These are phyloP conservation scores for Sporophila hypoxantha DNA, from an alignment of 2,113 vertebrate genomes.

Conservation along the genomic window DNA sequence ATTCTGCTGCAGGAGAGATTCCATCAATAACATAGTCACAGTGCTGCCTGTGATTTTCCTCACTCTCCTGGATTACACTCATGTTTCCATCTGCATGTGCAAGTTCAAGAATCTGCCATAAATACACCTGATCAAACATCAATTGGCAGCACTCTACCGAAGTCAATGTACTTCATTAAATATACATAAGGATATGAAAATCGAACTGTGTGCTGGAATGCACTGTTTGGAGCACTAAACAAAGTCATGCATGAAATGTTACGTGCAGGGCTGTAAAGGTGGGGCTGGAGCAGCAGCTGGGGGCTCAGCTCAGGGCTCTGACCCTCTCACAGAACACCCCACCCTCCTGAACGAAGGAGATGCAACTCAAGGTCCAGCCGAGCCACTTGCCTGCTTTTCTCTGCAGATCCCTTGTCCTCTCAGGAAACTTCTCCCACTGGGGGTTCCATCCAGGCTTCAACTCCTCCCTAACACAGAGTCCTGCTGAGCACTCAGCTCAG, in stretches of 20 bases:
- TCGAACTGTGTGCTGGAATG: not conserved
- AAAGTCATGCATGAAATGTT: rapidly evolving
- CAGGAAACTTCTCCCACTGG: not conserved
- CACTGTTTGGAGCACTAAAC: not conserved
- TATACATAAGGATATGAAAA: not conserved
- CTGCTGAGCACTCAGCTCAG: not conserved
- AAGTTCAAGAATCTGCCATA: not conserved
- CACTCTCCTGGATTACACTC: not conserved
- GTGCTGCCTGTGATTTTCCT: not conserved
- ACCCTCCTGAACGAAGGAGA: not conserved
- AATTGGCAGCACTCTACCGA: not conserved
- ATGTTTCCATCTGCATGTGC: not conserved
- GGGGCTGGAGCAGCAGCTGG: not conserved
- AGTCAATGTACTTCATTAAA: not conserved
- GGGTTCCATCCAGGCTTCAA: not conserved
- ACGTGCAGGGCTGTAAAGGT: not conserved
- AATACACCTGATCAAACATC: not conserved
- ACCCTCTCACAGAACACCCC: not conserved
- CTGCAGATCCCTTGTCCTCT: not conserved
- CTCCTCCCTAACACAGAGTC: not conserved
- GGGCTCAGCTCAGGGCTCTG: not conserved
- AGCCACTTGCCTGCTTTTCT: not conserved
- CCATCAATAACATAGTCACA: not conserved
- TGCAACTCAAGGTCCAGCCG: not conserved
- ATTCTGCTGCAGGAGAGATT: not conserved